Base-by-base conservation (phyloP, 2,113 vertebrate genomes). In the Sceloporus undulatus region DNA sequence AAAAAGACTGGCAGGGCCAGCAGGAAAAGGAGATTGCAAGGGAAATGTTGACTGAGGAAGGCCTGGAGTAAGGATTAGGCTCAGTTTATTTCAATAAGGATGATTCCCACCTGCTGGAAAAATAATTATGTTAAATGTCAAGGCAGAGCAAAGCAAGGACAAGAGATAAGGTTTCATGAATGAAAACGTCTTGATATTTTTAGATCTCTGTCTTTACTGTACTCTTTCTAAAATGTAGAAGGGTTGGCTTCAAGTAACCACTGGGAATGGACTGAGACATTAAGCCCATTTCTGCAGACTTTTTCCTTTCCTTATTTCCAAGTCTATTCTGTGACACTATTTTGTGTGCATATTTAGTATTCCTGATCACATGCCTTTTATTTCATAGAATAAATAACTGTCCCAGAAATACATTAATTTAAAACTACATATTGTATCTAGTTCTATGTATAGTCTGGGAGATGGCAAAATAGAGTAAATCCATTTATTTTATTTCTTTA, bases 51-150 rank as follows among this genome's bases (percentile, higher is more conserved):
- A 78, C 40, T 80, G 66, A 71, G 59, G 8, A 7, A 84, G 84
- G 16, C 84, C 54, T 66, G 42, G 40, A 77, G n/a, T 54, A 54
- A 77, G 59, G 18, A 80, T 68, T 70, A 82, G 52, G 84, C 19
- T 76, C 11, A 52, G 73, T 89, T 93, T 90, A 94, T 91, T 92
- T 94, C 82, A 93, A 94, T 93, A 74, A 94, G 87, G 88, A 94
- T 73, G 92, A 94, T 91, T 95, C 91, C 93, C 91, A 96, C 94
- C 91, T 95, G 95, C 92, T 88, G 90, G 82, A 86, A 94, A 95
- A 93, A 92, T 88, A 91, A 94, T 92, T 93, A 94, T 74, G 91
- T 85, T 90, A 92, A 95, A 94, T 90, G 92, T 94, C 94, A 95
- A 93, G 93, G 89, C 81, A 95, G 91, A 92, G 91, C 71, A 95